Evolutionary conservation across 2,797 vertebrate species (phyloP).

Genomic region (Enteromius fasciolatus): DNA sequence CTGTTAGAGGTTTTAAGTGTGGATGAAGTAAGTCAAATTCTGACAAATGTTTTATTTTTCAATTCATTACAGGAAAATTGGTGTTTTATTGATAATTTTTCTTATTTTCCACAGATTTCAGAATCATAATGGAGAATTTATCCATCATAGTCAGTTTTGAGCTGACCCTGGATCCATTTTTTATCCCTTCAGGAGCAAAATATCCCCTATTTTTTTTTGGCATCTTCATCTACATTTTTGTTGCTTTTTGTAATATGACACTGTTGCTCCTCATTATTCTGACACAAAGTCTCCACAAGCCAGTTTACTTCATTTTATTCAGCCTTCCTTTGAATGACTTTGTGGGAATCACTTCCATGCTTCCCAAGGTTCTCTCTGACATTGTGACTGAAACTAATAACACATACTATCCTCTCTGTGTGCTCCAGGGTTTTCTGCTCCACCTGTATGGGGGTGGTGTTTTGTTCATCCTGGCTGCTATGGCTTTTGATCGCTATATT

Average conservation of each 20-base stretch:
- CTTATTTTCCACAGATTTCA: not conserved
- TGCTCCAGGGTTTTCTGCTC: constrained; percentile 77
- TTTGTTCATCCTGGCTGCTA: constrained; percentile 76
- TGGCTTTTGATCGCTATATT: constrained; percentile 78
- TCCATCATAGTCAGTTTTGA: constrained; percentile 62
- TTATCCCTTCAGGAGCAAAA: constrained; percentile 68
- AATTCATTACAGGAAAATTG: not conserved
- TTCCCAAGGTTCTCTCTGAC: constrained; percentile 68
- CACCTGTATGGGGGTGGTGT: constrained; percentile 78
- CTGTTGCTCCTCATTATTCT: constrained; percentile 71
- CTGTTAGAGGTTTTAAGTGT: not conserved
- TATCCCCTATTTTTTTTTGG: constrained; percentile 74
- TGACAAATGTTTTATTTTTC: not conserved
- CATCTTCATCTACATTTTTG: constrained; percentile 67
- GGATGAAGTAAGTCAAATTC: constrained; percentile 4
- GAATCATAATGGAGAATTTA: constrained; percentile 66
- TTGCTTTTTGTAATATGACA: constrained; percentile 71
- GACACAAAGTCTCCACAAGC: constrained; percentile 62
- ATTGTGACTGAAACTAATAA: constrained; percentile 61
- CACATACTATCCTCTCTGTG: constrained; percentile 72
- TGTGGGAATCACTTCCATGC: constrained; percentile 62
- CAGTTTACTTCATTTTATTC: constrained; percentile 59
- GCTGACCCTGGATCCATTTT: constrained; percentile 69
- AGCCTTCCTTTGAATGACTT: constrained; percentile 62
- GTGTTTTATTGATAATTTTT: not conserved